Conservation (phyloP, 2,888 invertebrate species). For the Agonopterix alstromeriana region DNA sequence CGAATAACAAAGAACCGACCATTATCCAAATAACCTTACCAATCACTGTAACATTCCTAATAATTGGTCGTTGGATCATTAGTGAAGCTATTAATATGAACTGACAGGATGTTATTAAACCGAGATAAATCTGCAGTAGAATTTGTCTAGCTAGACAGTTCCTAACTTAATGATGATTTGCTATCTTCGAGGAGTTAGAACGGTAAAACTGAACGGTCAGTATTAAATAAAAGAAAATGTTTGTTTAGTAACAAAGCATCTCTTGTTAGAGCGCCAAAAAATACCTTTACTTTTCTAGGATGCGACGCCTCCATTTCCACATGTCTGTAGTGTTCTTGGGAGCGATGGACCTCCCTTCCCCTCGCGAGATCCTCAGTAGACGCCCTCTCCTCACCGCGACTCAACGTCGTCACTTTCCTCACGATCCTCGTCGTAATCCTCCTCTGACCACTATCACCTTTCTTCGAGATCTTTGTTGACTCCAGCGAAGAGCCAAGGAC, state of each 20-base stretch:
- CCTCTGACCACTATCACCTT: constrained; percentile 86
- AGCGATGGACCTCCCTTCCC: constrained; percentile 76
- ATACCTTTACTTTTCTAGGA: constrained; percentile 87
- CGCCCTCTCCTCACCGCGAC: constrained; percentile 89
- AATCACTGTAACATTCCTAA: constrained; percentile 21
- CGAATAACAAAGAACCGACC: constrained; percentile 2
- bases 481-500: constrained; percentile 90
- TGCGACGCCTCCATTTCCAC: constrained; percentile 77
- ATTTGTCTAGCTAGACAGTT: not conserved
- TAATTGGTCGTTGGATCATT: constrained; percentile 27
- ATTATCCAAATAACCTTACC: constrained; percentile 27
- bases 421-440: constrained; percentile 92
- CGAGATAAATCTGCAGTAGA: not conserved
- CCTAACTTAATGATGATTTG: not conserved
- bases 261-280: constrained; percentile 11
- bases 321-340: constrained; percentile 76
- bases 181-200: no score
- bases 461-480: constrained; percentile 88
- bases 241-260: not conserved
- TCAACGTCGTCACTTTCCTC: constrained; percentile 91
- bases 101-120: constrained; percentile 17
- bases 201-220: not conserved
- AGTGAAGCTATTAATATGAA: constrained; percentile 23
- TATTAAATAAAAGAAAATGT: not conserved
- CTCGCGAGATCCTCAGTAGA: constrained; percentile 82